Percentiles rank a stretch among this genome's conserved stretches.
Evolutionary conservation across 2,113 vertebrate genomes (phyloP).

Genomic region (Perca fluviatilis): DNA sequence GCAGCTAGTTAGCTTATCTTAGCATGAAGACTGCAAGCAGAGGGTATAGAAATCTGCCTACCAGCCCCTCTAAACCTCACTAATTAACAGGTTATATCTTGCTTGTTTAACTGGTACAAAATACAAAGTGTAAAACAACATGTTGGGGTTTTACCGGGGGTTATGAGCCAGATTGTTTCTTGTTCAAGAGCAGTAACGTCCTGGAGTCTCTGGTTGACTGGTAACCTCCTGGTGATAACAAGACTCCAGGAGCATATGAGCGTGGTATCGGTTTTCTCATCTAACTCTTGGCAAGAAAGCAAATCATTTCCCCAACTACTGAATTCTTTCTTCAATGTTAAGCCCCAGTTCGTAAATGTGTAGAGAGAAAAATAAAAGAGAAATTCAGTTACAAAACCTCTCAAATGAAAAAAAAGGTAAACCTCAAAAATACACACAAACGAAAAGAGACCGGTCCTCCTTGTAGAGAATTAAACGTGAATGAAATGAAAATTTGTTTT

Average conservation of each 20-base stretch:
- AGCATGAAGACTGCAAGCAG: no score
- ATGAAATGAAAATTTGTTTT: neutral
- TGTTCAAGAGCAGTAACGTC: no score
- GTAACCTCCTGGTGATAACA: no score
- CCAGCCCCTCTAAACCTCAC: no score
- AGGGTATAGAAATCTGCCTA: no score
- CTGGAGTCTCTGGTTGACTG: no score
- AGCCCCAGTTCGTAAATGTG: neutral
- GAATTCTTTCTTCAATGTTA: neutral
- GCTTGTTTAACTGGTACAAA: no score
- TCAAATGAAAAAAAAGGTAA: neutral
- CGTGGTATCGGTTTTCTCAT: neutral
- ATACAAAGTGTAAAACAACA: no score
- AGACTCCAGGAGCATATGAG: no score
- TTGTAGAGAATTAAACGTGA: neutral
- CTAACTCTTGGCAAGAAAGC: neutral
- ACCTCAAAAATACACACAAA: neutral
- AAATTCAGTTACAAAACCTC: neutral
- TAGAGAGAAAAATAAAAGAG: neutral
- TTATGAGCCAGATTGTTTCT: no score
- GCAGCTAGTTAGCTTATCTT: neutral
- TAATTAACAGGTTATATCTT: no score
- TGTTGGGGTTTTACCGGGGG: no score
- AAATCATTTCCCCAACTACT: neutral
- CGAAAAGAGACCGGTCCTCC: neutral